Conservation (phyloP, 2,113 vertebrate species). For the Clarias macrocephalus region DNA sequence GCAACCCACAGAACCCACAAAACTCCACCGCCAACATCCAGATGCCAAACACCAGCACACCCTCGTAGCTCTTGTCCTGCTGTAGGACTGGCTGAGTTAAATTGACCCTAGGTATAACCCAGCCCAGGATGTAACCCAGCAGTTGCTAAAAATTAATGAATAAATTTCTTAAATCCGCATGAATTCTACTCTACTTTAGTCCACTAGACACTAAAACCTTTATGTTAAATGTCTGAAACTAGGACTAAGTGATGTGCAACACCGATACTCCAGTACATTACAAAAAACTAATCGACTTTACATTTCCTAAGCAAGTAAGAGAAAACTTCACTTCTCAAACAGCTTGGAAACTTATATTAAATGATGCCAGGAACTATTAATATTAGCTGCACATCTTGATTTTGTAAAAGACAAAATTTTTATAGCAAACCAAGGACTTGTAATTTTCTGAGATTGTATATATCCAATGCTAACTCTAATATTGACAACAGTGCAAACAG, state of each 20-base stretch:
- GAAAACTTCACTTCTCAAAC: background rate
- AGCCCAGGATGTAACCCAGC: background rate
- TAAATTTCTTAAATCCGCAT: background rate
- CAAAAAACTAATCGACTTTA: background rate
- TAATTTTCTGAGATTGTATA: background rate
- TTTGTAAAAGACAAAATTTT: background rate
- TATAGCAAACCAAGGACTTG: background rate
- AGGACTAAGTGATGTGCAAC: background rate
- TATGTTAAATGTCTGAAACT: background rate
- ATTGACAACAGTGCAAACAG: background rate
- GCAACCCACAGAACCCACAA: too few species aligned
- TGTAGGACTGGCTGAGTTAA: background rate
- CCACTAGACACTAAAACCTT: background rate
- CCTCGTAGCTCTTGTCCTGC: too few species aligned
- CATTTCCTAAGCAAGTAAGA: background rate
- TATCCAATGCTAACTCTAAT: background rate
- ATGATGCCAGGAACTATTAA: background rate
- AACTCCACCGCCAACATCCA: too few species aligned
- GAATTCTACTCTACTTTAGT: background rate
- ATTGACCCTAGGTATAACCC: too few species aligned
- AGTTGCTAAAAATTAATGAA: background rate
- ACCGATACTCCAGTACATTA: too few species aligned
- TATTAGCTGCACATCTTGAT: background rate
- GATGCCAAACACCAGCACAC: too few species aligned
- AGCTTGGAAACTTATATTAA: background rate